A percentile compares a stretch with the other conserved stretches of the same genome.
Conservation (phyloP, 2,113 vertebrate genomes). For the Zootoca vivipara region DNA sequence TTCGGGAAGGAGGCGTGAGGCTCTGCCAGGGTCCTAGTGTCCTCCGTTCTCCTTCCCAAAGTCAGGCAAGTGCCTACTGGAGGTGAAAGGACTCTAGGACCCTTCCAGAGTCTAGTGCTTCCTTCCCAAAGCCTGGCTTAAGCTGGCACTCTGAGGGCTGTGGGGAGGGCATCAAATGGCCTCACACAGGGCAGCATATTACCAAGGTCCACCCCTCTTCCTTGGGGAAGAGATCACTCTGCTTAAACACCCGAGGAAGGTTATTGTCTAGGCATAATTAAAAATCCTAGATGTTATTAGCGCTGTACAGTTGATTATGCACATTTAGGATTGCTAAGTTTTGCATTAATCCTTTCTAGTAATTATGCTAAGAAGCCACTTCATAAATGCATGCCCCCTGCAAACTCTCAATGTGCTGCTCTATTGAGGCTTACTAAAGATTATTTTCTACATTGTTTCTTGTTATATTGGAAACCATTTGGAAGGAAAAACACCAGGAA, state of each 20-base stretch:
- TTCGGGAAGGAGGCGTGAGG: no score
- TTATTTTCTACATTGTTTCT: neutral
- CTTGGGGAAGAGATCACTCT: neutral
- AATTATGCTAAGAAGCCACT: conserved; percentile 50
- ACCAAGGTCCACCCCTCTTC: no score
- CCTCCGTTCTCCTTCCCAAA: no score
- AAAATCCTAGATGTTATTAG: conserved; percentile 41
- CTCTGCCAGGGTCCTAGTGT: no score
- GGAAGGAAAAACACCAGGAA: conserved; percentile 12
- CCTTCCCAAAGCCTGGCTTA: no score
- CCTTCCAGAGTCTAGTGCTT: no score
- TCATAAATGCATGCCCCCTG: conserved; percentile 37
- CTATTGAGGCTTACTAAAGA: neutral
- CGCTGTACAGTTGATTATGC: conserved; percentile 32
- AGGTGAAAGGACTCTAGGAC: no score
- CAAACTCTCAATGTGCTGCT: neutral
- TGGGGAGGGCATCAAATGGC: no score
- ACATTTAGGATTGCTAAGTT: neutral
- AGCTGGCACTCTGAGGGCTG: no score
- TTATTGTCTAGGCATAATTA: neutral
- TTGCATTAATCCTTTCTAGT: conserved; percentile 42
- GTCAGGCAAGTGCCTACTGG: no score
- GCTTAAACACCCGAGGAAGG: neutral
- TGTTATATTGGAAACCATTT: neutral
- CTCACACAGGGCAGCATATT: no score